Base-by-base conservation (phyloP, 2,888 invertebrate species). In the Coleophora deauratella region DNA sequence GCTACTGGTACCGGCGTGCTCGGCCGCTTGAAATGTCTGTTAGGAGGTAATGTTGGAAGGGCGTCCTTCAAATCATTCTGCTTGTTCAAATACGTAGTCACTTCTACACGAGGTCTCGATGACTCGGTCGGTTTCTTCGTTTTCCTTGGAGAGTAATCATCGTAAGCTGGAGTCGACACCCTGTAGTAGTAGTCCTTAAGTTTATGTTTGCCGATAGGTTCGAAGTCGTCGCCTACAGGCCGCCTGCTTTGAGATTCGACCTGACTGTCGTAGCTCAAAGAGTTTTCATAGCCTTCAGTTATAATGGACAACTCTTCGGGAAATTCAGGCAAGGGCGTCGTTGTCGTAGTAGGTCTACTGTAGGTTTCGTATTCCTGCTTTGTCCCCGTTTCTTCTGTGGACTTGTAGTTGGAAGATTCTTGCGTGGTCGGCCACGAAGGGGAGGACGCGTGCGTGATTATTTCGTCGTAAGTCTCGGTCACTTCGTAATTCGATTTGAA, bases 151-250 rank as follows among this genome's bases (percentile, higher is more conserved):
- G 58, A 66, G 33, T 70, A 62, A 36, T 80, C 77, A 35, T 73
- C 72, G 51, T 80, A 77, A 13, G 64, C 47, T 21, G 82, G 74
- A 43, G 82, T 81, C 37, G 82, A 80, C 38, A 82, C 78, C 55
- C 72, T 81, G 42, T 85, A 84, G 49, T 84, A 85, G 57, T 84
- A 82, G 43, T 85, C 85, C 54, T 80, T 82, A 10, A 82, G 67
- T 47, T 84, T 82, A 46, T 80, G 71, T 44, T 75, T 73, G 42
- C 70, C 72, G 48, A 85, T 80, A 12, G 84, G 82, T 59, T 84
- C 81, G 55, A 81, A 82, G 46, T 82, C 82, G 50, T 84, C 80
- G 46, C 76, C 81, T 47, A 74, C 57, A 41, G 85, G 85, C 57
- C 77, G 77, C 58, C 79, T 75, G 55, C 74, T 84, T 76, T 84